Base-by-base conservation (phyloP, 1,140 invertebrate genomes). In the Pseudoatta argentina region DNA sequence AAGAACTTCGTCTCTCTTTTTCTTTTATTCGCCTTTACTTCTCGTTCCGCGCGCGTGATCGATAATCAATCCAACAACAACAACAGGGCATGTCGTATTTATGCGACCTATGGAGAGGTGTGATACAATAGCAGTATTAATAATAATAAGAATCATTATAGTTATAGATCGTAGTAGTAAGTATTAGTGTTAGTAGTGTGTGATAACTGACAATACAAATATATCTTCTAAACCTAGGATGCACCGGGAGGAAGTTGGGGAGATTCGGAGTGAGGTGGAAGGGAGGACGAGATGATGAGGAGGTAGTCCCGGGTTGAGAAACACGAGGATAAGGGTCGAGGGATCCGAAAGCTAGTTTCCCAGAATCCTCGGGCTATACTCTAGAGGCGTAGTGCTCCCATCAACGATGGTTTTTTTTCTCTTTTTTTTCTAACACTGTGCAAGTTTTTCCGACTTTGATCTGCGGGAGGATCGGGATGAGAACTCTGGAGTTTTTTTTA, bases 191-290 rank as follows among this genome's bases (percentile, higher is more conserved):
- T 86, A 87, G 24, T 86, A 82, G 83, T 61, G 57, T 51, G 53
- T 81, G 34, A 34, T 81, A 89, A 89, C 85, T 83, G 85, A 44
- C 86, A 69, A 86, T 87, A 87, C 78, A 81, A 86, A 67, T 89
- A 87, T 21, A 72, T 53, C n/a, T 30, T 82, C 57, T 86, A 87
- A 78, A 67, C 53, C 73, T 88, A 86, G 63, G 67, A 75, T 64
- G 61, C 48, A 55, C 57, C 21, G 78, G 59, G 57, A 34, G 63
- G 75, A 39, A 79, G 30, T 44, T 8, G 48, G 44, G 71, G 39
- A 69, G 66, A 21, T 51, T 51, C 39, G 39, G 66, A 69, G 66
- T 51, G 66, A 69, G 21, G 44, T 21, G 21, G 53, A 39, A 34
- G 48, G 69, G n/a, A 71, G 55, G 78, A 48, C 53, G 39, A 75